These are phyloP conservation scores for Parauchenoglanis ngamensis DNA, from an alignment of 2,797 vertebrate species.

Conservation along the genomic window DNA sequence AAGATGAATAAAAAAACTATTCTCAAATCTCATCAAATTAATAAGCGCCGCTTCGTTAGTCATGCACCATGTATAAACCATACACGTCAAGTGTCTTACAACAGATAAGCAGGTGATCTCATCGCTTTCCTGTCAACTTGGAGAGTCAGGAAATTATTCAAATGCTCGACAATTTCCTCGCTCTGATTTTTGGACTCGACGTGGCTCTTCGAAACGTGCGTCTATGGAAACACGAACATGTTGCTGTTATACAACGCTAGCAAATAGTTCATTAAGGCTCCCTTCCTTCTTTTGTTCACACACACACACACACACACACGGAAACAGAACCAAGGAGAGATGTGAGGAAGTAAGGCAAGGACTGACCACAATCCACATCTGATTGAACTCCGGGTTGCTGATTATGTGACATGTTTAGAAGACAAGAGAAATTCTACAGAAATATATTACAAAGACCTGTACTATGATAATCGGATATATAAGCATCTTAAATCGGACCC, in stretches of 20 bases:
- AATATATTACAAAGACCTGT: not conserved
- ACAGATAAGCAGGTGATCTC: conserved; percentile 18
- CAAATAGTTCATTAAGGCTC: conserved; percentile 77
- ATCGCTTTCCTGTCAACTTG: conserved; percentile 21
- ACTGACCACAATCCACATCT: conserved; percentile 5
- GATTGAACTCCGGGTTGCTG: not conserved
- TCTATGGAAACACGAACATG: conserved; percentile 69
- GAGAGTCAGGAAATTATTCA: conserved; percentile 45
- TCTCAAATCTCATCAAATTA: not conserved
- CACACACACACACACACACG: not conserved
- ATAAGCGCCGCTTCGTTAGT: not conserved
- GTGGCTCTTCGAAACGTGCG: conserved; percentile 25
- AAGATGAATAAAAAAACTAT: not conserved
- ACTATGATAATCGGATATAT: no score
- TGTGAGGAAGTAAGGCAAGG: conserved; percentile 6
- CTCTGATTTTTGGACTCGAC: conserved; percentile 24
- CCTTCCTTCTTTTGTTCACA: conserved; percentile 81
- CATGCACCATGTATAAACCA: not conserved
- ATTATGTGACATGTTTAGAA: not conserved
- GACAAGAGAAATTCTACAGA: not conserved
- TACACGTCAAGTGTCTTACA: not conserved
- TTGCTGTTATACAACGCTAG: conserved; percentile 74
- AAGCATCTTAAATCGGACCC: not conserved
- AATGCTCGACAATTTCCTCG: not conserved
- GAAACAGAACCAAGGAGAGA: not conserved